A percentile compares a stretch with the other conserved stretches of the same genome.
These are phyloP conservation scores for Tipula confusa DNA, from an alignment of 2,888 invertebrate genomes.

Conservation along the genomic window DNA sequence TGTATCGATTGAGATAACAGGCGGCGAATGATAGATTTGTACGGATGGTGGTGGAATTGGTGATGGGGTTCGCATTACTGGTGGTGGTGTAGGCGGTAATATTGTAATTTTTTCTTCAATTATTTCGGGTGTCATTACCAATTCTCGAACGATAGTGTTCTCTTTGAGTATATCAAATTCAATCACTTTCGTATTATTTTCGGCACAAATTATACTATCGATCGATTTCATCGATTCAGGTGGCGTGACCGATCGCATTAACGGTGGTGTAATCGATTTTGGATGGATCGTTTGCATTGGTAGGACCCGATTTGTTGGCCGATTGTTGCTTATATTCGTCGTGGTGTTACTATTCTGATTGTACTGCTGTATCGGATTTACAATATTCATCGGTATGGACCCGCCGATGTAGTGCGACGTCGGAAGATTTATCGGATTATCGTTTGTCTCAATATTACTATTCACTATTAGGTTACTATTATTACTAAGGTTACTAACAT, in stretches of 20 bases:
- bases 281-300: conserved; percentile 69
- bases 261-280: conserved; percentile 29
- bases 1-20: not conserved
- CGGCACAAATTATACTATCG: conserved; percentile 33
- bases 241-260: not conserved
- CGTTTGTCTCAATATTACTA: conserved; percentile 38
- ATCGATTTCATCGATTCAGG: conserved; percentile 38
- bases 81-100: not conserved
- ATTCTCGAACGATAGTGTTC: not conserved
- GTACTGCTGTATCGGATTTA: conserved; percentile 60
- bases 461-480: not conserved
- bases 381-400: conserved; percentile 66
- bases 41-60: not conserved
- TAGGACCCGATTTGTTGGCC: conserved; percentile 73
- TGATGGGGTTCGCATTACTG: not conserved
- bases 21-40: not conserved
- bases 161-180: not conserved
- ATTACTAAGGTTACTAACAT: conserved; percentile 28
- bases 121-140: not conserved
- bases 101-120: not conserved
- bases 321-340: conserved; percentile 45
- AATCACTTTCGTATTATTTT: not conserved
- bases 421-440: conserved; percentile 28
- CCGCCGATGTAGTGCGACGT: conserved; percentile 38
- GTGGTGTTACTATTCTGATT: conserved; percentile 35